Base-by-base conservation (phyloP, 2,888 invertebrate genomes). In the Hyposoter didymator region DNA sequence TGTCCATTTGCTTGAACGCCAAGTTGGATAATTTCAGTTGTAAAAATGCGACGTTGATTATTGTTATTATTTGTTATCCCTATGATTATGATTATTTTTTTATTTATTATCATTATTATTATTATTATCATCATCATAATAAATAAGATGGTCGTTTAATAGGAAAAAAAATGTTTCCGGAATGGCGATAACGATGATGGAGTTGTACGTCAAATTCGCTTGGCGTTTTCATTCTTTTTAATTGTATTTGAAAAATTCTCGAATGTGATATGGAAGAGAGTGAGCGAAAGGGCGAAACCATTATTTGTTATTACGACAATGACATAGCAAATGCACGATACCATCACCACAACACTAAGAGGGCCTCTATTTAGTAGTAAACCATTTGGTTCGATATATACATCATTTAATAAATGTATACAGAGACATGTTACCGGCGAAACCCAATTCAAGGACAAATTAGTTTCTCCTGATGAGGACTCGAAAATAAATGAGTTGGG, bases 301-400 rank as follows among this genome's bases (percentile, higher is more conserved):
- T 89, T 87, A 78, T 88, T 88, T 88, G 89, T 86, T 88, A 86
- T 92, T 92, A 92, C 91, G 90, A 88, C 91, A 93, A 91, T 92
- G 92, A 93, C 92, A 92, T 90, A 92, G 93, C 94, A 94, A 93
- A 94, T 94, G 93, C 93, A 94, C 93, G 92, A 93, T 93, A 93
- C 93, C 93, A 93, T 92, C 93, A 94, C 93, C 94, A 93, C 91
- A 92, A 93, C 91, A 92, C 91, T 92, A 92, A 93, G 62, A 82
- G 90, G 90, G 90, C 90, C 92, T 89, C 91, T 92, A 35, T 39
- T 88, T 90, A 90, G 67, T 79, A 88, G 72, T 81, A 72, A 78
- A 86, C 82, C 69, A 78, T n/a, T 28, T 28, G 59, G 35, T 32
- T 52, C 8, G 35, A 35, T 69, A 62, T 88, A 74, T 55, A 73